Base-by-base conservation (phyloP, 2,888 invertebrate genomes). In the Polydrusus pterygomalis region DNA sequence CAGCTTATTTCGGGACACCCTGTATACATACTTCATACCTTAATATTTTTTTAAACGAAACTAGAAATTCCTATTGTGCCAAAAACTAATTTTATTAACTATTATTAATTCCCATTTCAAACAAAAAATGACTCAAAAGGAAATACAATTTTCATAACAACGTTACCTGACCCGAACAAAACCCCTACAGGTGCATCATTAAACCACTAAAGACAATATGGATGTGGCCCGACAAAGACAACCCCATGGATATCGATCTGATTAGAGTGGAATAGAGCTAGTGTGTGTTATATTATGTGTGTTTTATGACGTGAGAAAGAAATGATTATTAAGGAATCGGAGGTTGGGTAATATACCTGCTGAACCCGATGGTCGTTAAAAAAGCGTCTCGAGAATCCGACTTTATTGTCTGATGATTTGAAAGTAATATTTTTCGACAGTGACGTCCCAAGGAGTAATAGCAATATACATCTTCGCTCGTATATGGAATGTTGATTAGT, bases 291-390 rank as follows among this genome's bases (percentile, higher is more conserved):
- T 56, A 63, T 74, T 67, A 74, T 74, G 68, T 74, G 70, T 80
- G 78, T 81, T 85, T 85, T 84, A 85, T 84, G 84, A 85, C 83
- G 85, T 85, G 85, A 85, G 84, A 83, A 83, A 82, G 82, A 83
- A 85, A 86, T 84, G 83, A 84, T 83, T 81, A 83, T 82, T 78
- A 81, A 83, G 82, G 82, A 84, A 83, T 83, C 82, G 84, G 84
- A 72, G 60, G 62, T 75, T 62, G 71, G 62, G 83, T 83, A 83
- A 85, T 84, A 84, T 80, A 81, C 79, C 79, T 77, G 79, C 82
- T 80, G 83, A 81, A 82, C 81, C 80, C 81, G 80, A 82, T 82
- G 82, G 83, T 84, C 83, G 82, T 84, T 83, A 84, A 85, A 84
- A 84, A 84, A 84, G 82, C 78, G 85, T 85, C 85, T 85, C 85